phyloP scores from a whole-genome alignment of 2,113 vertebrate genomes.

The Electrona antarctica region DNA sequence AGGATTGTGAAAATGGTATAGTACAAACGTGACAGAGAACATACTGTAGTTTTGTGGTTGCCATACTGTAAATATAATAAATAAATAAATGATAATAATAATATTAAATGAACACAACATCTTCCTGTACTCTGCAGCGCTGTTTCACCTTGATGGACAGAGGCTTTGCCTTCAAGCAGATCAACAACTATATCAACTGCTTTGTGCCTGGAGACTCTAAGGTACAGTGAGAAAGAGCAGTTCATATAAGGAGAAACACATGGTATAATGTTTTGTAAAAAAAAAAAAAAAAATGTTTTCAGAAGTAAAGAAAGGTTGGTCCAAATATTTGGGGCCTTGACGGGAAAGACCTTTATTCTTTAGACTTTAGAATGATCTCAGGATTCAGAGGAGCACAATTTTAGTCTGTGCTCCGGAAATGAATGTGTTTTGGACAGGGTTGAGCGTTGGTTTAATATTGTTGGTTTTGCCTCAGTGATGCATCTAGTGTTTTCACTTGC shows the following conservation, averaged over 20 bases:
- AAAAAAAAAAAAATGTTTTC: neutral
- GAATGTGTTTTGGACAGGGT: neutral
- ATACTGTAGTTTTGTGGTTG: too few species aligned
- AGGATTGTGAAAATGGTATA: too few species aligned
- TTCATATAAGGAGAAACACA: neutral
- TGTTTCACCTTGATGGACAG: slow-evolving; percentile 99
- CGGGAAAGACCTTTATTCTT: too few species aligned
- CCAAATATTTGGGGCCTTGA: too few species aligned
- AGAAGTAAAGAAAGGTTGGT: neutral
- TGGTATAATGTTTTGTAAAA: neutral
- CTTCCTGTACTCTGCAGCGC: slow-evolving; percentile 75
- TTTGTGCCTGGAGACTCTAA: slow-evolving; percentile 95
- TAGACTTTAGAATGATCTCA: too few species aligned
- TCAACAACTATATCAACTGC: slow-evolving; percentile 96
- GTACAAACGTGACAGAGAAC: too few species aligned
- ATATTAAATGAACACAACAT: too few species aligned
- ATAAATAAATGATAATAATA: too few species aligned
- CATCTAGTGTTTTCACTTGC: slow-evolving; percentile 47
- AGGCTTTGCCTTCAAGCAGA: slow-evolving; percentile 97
- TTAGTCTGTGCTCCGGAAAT: too few species aligned
- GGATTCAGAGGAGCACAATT: too few species aligned
- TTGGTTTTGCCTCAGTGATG: neutral
- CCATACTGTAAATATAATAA: too few species aligned
- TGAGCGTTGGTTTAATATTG: neutral
- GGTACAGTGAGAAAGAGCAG: slow-evolving; percentile 72